Evolutionary conservation across 2,888 invertebrate genomes (phyloP), one percentile per base, ranked within the genome.

Genomic region (Agapostemon virescens): DNA sequence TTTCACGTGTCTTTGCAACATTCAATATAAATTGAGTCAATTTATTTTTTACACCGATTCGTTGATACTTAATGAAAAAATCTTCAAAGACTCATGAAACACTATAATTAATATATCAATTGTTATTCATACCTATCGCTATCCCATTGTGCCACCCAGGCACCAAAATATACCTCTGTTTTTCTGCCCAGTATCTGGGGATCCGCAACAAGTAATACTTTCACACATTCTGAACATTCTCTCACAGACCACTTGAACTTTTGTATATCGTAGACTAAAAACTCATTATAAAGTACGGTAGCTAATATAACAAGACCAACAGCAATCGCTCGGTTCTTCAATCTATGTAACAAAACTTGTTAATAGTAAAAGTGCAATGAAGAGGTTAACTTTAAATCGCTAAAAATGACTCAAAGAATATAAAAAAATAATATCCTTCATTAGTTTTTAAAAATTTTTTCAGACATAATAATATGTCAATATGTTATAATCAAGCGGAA

Each of bases 131-230:
- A 98, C 98, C 96, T 95, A 93, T 99, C 98, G 88, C 96, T 96
- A 93, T 99, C 98, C 95, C 96, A 97, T 88, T 96, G 95, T 45
- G 96, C 95, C 49, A 98, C 90, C 69, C 94, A 94, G 71, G 96
- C 97, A 49, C 96, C 93, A 67, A 94, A 94, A 73, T 95, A 93
- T 74, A 93, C 93, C 91, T 97, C 98, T 89, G 96, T 95, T 55
- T 94, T 93, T 85, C 97, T 95, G 0, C 98, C 99, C 86, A 98
- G 95, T 80, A 99, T 95, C 93, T 99, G 99, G 26, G 98, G 98
- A 93, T 99, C 99, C 9, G 98, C 98, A 71, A 97, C 96, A 70
- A 97, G 94, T 69, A 97, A 92, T 75, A 97, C 93, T 88, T 94
- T 95, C 7, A 95, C 95, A 86, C 96, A 96, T 75, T 94, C 93